Evolutionary conservation across 2,113 vertebrate species (phyloP).

Genomic region (Bubalus kerabau): DNA sequence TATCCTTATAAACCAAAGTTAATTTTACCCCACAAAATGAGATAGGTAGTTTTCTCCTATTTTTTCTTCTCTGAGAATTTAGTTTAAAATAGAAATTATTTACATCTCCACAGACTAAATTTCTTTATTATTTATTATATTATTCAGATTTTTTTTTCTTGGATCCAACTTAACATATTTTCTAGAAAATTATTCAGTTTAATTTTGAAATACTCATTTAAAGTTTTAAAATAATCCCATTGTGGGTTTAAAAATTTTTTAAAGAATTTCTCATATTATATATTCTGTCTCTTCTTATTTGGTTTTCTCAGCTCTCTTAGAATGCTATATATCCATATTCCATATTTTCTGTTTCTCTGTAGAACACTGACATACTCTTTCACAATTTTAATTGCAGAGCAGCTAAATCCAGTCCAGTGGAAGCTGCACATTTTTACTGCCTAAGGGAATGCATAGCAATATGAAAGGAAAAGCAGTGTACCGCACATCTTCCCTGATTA

Average conservation of each 20-base stretch:
- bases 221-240: neutral
- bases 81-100: neutral
- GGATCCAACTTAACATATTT: neutral
- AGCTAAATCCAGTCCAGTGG: neutral
- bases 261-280: neutral
- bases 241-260: neutral
- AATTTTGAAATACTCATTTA: neutral
- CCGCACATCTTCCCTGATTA: neutral
- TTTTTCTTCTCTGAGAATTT: neutral
- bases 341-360: neutral
- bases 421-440: neutral
- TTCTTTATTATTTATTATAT: neutral
- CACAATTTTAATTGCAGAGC: neutral
- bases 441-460: neutral
- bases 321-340: neutral
- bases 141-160: neutral
- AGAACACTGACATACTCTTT: neutral
- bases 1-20: neutral
- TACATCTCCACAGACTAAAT: neutral
- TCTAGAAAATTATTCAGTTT: neutral
- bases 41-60: neutral
- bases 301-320: neutral
- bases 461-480: neutral
- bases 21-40: neutral
- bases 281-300: neutral